A percentile compares a stretch with the other conserved stretches of the same genome.
These are phyloP conservation scores for Panurus biarmicus DNA, from an alignment of 2,113 vertebrate species.

Conservation along the genomic window DNA sequence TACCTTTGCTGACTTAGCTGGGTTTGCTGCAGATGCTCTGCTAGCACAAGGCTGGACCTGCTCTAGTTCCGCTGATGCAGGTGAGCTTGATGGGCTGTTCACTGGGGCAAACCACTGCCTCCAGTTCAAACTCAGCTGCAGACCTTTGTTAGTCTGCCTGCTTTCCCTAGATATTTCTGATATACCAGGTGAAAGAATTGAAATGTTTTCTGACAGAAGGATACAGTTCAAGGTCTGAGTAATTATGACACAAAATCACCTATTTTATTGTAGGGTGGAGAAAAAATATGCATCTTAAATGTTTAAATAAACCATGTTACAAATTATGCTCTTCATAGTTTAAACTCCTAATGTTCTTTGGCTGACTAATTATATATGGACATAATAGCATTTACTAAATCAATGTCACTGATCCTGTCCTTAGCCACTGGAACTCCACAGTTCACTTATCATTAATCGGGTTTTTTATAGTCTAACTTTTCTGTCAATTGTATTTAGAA, in stretches of 20 bases:
- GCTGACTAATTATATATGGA: not conserved
- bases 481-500: not conserved
- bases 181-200: not conserved
- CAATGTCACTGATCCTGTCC: not conserved
- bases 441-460: accelerated
- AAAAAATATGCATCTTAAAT: not conserved
- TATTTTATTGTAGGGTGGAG: not conserved
- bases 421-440: not conserved
- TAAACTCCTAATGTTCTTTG: not conserved
- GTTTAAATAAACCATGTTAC: not conserved
- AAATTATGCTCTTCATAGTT: not conserved
- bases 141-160: not conserved
- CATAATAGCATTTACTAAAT: not conserved
- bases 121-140: not conserved
- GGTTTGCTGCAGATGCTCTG: not conserved
- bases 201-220: not conserved
- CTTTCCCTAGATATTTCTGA: not conserved
- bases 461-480: not conserved
- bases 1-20: not conserved
- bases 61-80: not conserved
- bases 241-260: not conserved
- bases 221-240: not conserved
- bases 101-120: not conserved
- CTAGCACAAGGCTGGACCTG: not conserved
- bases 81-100: accelerated